Base-by-base conservation (phyloP, 1,140 invertebrate genomes). In the Whitmania pigra region DNA sequence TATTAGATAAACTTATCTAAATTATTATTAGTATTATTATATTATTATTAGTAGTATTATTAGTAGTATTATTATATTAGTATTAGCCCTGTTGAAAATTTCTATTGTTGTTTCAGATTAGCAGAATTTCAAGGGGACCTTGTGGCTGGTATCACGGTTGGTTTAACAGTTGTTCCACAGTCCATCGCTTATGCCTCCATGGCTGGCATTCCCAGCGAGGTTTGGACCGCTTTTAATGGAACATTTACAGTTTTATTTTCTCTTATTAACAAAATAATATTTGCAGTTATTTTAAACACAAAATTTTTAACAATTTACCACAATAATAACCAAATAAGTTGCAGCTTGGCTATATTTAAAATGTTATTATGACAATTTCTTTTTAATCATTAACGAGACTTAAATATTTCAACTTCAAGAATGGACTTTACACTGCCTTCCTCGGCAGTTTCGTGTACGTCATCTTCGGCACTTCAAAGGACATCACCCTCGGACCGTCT, bases 401-500 rank as follows among this genome's bases (percentile, higher is more conserved):
- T 57, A n/a, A 57, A n/a, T 57, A 57, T 57, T 57, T 57, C 5
- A n/a, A 15, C 11, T 7, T 25, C 9, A 63, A 70, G 69, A 53
- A 49, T 31, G 93, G 93, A 0, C 83, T 96, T 6, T 95, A 94
- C 80, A 92, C 92, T 0, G 89, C 91, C 0, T 94, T 94, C 80
- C 87, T 93, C 82, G 92, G 92, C 6, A 90, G 89, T 75, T 91
- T 94, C 76, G 82, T 94, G 22, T 96, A 96, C 80, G 84, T 89
- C 53, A 80, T 93, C 72, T 88, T 97, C 76, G 93, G 93, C 7
- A 92, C 90, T 0, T 89, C 92, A 49, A 70, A 70, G 49, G 69
- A 70, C 69, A 70, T 70, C 69, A 70, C 91, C 11, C 75, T 83
- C 2, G 82, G 82, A 63, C 81, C 81, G 18, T 82, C 81, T 27